These are phyloP conservation scores for Oreochromis aureus DNA, from an alignment of 2,113 vertebrate genomes.

Conservation along the genomic window DNA sequence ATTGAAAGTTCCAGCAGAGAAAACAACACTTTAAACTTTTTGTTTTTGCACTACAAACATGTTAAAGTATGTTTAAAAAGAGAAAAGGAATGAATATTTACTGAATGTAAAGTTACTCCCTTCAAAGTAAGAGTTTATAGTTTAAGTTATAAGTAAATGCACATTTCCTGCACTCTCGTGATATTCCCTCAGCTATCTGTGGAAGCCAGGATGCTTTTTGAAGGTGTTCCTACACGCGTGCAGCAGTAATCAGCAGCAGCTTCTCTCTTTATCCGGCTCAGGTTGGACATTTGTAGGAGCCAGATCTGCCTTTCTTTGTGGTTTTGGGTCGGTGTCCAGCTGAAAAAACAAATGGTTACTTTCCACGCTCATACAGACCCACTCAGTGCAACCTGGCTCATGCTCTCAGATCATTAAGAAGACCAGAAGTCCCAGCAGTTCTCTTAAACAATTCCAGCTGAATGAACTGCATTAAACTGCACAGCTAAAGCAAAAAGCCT, in stretches of 20 bases:
- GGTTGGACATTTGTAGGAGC: neutral
- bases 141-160: neutral
- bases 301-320: neutral
- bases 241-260: neutral
- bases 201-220: neutral
- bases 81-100: neutral
- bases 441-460: neutral
- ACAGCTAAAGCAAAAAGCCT: neutral
- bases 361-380: neutral
- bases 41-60: neutral
- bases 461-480: neutral
- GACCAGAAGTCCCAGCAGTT: neutral
- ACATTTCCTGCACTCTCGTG: neutral
- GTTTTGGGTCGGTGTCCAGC: neutral
- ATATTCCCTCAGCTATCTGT: neutral
- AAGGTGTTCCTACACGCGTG: neutral
- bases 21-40: fast-evolving
- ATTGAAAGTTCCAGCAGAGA: neutral
- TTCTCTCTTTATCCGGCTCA: neutral
- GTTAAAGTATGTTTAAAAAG: fast-evolving
- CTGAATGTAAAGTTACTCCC: neutral
- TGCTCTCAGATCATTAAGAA: neutral
- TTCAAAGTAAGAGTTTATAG: neutral
- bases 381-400: neutral
- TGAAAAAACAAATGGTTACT: neutral